Evolutionary conservation across 2,888 invertebrate genomes (phyloP).

Genomic region (Bombylius major): DNA sequence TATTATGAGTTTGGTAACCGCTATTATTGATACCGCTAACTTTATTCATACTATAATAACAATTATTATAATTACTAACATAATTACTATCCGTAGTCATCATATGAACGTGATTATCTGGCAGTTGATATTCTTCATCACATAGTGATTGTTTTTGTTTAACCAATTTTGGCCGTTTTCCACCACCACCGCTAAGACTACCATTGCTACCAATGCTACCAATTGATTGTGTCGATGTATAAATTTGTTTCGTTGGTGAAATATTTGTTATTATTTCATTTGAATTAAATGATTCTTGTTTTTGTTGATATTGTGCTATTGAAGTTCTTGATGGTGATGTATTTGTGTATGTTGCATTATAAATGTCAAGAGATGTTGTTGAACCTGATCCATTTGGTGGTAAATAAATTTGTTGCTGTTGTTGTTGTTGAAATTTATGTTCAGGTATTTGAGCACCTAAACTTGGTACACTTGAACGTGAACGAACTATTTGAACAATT

Average conservation of each 20-base stretch:
- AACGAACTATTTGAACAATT: slow-evolving; percentile 55
- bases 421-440: slow-evolving; percentile 13
- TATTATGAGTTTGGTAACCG: not conserved
- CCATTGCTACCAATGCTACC: not conserved
- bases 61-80: slow-evolving; percentile 23
- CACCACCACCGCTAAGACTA: slow-evolving; percentile 9
- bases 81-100: slow-evolving; percentile 25
- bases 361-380: slow-evolving; percentile 8
- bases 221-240: slow-evolving; percentile 26
- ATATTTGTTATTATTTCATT: not conserved
- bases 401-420: slow-evolving; percentile 29
- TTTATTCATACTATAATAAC: slow-evolving; percentile 11
- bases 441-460: slow-evolving; percentile 36
- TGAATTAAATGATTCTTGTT: not conserved
- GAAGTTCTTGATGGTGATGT: not conserved
- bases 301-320: not conserved
- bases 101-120: slow-evolving; percentile 27
- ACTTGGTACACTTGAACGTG: slow-evolving; percentile 63
- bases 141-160: slow-evolving; percentile 79
- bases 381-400: slow-evolving; percentile 1
- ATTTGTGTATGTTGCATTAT: not conserved
- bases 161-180: slow-evolving; percentile 52
- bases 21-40: slow-evolving; percentile 8
- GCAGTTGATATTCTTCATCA: slow-evolving; percentile 44
- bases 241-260: slow-evolving; percentile 26